Percentiles rank a stretch among this genome's conserved stretches.
phyloP scores from a whole-genome alignment of 2,797 vertebrate species.

The Cirrhinus molitorella region DNA sequence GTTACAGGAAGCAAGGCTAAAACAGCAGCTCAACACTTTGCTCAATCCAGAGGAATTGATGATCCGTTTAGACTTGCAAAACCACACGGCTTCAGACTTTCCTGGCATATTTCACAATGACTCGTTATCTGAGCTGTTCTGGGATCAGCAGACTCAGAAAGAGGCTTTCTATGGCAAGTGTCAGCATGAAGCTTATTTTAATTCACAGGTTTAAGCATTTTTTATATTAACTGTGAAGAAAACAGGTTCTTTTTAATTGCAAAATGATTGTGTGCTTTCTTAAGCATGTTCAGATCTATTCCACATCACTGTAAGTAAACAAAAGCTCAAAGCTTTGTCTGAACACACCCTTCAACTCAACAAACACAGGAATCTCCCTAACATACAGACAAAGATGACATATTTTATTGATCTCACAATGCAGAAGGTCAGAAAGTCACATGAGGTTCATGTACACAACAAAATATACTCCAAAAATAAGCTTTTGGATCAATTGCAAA shows the following conservation, averaged over 20 bases:
- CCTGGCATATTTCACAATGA: not conserved
- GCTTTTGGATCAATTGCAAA: not conserved
- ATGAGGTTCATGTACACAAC: not conserved
- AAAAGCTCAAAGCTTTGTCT: not conserved
- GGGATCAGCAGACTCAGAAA: not conserved
- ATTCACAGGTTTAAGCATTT: not conserved
- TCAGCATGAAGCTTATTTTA: not conserved
- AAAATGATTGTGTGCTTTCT: not conserved
- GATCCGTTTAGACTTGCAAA: slow-evolving; percentile 20
- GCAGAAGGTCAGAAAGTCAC: not conserved
- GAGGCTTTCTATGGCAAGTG: not conserved
- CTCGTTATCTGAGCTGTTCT: too few relatives aligned
- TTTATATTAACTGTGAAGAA: not conserved
- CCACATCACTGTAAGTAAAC: not conserved
- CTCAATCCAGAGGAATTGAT: not conserved
- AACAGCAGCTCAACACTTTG: slow-evolving; percentile 8
- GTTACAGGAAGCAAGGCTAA: slow-evolving; percentile 56
- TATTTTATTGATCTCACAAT: not conserved
- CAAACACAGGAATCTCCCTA: not conserved
- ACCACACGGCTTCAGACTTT: not conserved
- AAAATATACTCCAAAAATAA: not conserved
- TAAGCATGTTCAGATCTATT: not conserved
- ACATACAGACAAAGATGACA: not conserved
- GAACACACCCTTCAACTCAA: not conserved
- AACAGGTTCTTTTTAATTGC: not conserved